Conservation (phyloP, 2,113 vertebrate species). For the Callionymus lyra region DNA sequence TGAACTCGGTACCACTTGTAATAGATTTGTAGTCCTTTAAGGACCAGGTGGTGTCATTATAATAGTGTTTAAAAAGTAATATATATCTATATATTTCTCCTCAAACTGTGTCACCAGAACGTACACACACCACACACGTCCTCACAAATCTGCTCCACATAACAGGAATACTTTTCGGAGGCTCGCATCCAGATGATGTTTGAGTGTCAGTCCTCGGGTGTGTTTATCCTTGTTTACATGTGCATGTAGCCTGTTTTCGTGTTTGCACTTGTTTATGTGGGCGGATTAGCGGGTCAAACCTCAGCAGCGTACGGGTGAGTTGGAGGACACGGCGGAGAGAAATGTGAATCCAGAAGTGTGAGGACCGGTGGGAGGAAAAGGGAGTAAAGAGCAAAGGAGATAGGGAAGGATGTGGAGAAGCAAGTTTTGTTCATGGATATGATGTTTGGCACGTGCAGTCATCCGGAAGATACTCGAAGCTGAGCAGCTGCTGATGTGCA, state of each 20-base stretch:
- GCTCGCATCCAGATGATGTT: slow-evolving; percentile 3
- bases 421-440: no score
- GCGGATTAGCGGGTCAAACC: slow-evolving; percentile 47
- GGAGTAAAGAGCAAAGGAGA: neutral
- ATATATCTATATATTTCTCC: no score
- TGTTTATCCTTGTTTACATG: slow-evolving; percentile 15
- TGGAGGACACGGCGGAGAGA: slow-evolving; percentile 32
- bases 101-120: neutral
- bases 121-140: neutral
- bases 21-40: no score
- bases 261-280: slow-evolving; percentile 23
- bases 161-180: neutral
- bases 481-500: no score
- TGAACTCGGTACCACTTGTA: no score
- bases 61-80: no score
- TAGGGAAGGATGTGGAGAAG: slow-evolving; percentile 11
- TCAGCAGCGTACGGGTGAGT: slow-evolving; percentile 36
- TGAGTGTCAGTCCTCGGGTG: neutral
- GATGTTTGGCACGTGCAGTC: no score
- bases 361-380: slow-evolving; percentile 12
- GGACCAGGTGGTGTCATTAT: no score
- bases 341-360: slow-evolving; percentile 17
- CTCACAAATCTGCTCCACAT: slow-evolving; percentile 8
- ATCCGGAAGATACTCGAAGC: no score
- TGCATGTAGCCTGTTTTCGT: slow-evolving; percentile 5